phyloP scores from a whole-genome alignment of 2,888 invertebrate genomes.

The Masnerella sp. region DNA sequence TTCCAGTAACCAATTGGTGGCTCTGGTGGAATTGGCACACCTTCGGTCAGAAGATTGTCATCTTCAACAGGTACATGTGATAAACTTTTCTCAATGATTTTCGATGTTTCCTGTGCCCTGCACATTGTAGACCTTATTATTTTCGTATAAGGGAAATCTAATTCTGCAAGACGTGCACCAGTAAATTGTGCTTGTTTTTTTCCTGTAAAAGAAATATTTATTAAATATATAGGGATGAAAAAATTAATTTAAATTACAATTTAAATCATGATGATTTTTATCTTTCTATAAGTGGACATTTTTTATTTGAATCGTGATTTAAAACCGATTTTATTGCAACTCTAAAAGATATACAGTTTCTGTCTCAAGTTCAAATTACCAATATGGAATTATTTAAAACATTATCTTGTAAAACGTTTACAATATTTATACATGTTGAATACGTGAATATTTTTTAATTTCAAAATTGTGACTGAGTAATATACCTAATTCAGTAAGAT shows the following conservation, averaged over 20 bases:
- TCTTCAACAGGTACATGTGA: constrained; percentile 79
- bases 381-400: no score
- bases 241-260: no score
- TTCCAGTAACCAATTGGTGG: constrained; percentile 93
- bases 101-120: constrained; percentile 94
- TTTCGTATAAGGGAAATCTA: constrained; percentile 88
- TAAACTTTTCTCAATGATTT: constrained; percentile 84
- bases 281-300: no score
- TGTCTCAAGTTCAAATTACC: no score
- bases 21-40: constrained; percentile 96
- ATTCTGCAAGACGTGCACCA: constrained; percentile 87
- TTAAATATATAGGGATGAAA: no score
- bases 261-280: no score
- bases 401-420: no score
- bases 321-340: no score
- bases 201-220: constrained; percentile 80
- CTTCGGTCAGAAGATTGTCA: constrained; percentile 91
- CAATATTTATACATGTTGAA: background rate
- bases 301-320: no score
- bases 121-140: constrained; percentile 95
- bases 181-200: constrained; percentile 91
- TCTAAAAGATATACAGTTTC: no score
- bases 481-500: constrained; percentile 88
- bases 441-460: background rate
- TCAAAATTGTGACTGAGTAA: background rate